Evolutionary conservation across 2,113 vertebrate species (phyloP).

Genomic region (Dromiciops gliroides): DNA sequence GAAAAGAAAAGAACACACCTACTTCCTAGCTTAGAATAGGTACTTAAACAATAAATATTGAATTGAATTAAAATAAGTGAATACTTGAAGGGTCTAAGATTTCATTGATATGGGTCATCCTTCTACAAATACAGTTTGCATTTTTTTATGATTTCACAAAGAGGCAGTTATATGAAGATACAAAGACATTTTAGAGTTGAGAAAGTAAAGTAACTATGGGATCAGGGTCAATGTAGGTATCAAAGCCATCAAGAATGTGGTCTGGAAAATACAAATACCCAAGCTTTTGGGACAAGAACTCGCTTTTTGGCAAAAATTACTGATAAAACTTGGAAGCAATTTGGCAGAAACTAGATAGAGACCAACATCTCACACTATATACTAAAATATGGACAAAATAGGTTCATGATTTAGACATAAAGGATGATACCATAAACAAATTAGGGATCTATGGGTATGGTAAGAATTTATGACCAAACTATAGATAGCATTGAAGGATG

Average conservation of each 20-base stretch:
- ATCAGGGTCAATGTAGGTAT: background rate
- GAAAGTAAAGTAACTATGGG: background rate
- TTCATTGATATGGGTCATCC: background rate
- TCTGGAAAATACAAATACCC: background rate
- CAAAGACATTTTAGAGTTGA: background rate
- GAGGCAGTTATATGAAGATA: background rate
- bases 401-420: too few relatives aligned
- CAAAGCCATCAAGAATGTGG: background rate
- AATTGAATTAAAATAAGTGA: background rate
- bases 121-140: background rate
- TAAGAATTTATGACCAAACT: background rate
- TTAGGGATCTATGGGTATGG: background rate
- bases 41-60: background rate
- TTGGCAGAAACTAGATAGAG: too few relatives aligned
- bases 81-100: background rate
- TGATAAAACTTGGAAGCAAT: background rate
- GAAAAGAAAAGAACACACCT: too few relatives aligned
- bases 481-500: background rate
- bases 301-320: background rate
- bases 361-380: too few relatives aligned
- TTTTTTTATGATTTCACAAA: background rate
- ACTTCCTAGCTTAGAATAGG: background rate
- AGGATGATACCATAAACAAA: too few relatives aligned
- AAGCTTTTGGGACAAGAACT: background rate
- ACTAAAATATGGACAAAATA: too few relatives aligned